These are phyloP conservation scores for Cheirogaleus major DNA, from an alignment of 2,797 vertebrate species.

Conservation along the genomic window DNA sequence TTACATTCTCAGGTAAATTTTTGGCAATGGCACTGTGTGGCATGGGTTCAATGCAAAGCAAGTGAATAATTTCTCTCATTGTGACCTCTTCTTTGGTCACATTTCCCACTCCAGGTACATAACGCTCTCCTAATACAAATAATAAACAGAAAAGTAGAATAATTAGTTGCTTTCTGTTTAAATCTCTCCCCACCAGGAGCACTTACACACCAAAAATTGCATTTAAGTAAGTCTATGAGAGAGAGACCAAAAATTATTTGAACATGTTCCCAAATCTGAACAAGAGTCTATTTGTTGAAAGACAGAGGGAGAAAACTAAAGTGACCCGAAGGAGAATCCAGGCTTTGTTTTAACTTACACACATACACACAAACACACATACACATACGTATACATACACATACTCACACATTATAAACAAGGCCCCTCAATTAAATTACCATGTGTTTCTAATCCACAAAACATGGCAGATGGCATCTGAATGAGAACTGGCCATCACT, in stretches of 20 bases:
- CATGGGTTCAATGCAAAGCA: conserved; percentile 98
- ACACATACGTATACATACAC: not conserved
- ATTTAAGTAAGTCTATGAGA: conserved; percentile 34
- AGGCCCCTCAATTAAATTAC: conserved; percentile 46
- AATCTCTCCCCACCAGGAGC: not conserved
- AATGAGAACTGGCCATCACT: not conserved
- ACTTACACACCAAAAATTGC: not conserved
- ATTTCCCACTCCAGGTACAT: conserved; percentile 95
- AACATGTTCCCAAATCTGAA: conserved; percentile 31
- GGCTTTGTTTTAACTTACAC: not conserved
- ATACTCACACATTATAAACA: conserved; percentile 30
- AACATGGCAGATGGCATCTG: conserved; percentile 15
- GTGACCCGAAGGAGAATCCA: not conserved
- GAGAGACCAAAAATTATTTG: conserved; percentile 21
- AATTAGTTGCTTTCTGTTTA: conserved; percentile 48
- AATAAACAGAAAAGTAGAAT: conserved; percentile 45
- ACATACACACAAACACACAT: not conserved
- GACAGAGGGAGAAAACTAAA: not conserved
- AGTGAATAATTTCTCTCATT: conserved; percentile 96
- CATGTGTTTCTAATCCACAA: conserved; percentile 40
- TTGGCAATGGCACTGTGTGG: conserved; percentile 97
- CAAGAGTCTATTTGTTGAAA: conserved; percentile 15
- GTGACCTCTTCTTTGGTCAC: conserved; percentile 96
- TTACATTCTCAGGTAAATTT: conserved; percentile 96
- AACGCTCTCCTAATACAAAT: conserved; percentile 92